Conservation (phyloP, 2,888 invertebrate genomes). For the Tetrapedia diversipes region DNA sequence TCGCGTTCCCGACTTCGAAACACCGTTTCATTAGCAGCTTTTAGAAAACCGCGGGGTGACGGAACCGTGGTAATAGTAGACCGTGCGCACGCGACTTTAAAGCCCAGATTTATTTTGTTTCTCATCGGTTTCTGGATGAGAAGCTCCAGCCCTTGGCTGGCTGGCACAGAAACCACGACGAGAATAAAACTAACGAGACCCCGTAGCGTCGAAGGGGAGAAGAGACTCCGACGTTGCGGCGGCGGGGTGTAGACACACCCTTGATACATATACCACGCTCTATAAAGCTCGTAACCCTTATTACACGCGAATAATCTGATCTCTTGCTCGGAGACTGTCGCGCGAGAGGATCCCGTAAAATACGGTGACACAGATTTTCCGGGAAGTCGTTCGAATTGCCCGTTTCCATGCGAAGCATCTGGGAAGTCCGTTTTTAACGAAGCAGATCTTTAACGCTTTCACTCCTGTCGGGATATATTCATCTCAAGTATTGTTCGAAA, state of each 20-base stretch:
- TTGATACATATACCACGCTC: conserved; percentile 51
- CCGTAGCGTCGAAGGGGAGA: conserved; percentile 26
- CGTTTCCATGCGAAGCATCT: neutral
- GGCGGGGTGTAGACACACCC: conserved; percentile 48
- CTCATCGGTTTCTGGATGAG: conserved; percentile 41
- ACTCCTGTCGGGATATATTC: no score
- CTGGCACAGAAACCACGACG: conserved; percentile 50
- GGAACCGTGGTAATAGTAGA: conserved; percentile 12
- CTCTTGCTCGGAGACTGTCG: conserved; percentile 15
- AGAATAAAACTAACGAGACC: conserved; percentile 51
- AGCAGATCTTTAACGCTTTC: no score
- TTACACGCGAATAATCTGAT: conserved; percentile 45
- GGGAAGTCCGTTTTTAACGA: neutral
- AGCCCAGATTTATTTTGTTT: conserved; percentile 49
- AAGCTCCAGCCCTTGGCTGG: conserved; percentile 28
- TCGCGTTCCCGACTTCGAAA: neutral
- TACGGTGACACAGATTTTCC: conserved; percentile 18
- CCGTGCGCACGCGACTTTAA: conserved; percentile 14
- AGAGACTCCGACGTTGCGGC: conserved; percentile 6
- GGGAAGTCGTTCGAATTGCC: neutral
- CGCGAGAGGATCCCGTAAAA: conserved; percentile 22
- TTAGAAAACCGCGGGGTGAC: neutral
- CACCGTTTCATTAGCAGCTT: conserved; percentile 9
- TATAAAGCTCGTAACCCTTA: conserved; percentile 57
- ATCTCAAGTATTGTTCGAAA: no score